Evolutionary conservation across 2,888 invertebrate genomes (phyloP).

Genomic region (Drosophila buzzatii): DNA sequence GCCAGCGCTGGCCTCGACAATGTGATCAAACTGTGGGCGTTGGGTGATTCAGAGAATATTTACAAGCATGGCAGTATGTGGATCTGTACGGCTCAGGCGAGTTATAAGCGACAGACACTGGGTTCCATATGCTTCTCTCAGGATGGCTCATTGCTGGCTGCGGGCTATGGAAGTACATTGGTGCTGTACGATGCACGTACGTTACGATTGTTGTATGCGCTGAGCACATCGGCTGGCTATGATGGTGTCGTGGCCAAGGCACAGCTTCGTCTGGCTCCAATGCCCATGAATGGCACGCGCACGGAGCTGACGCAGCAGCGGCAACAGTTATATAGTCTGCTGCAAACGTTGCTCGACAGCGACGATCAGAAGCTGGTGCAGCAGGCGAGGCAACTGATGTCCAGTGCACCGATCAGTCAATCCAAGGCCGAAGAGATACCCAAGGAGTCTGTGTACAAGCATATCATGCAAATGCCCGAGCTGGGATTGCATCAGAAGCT

Average conservation of each 20-base stretch:
- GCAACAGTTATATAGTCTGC: constrained; percentile 71
- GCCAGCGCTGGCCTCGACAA: constrained; percentile 90
- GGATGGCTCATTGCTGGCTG: constrained; percentile 91
- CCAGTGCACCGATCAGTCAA: constrained; percentile 24
- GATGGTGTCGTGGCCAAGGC: constrained; percentile 83
- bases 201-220: constrained; percentile 87
- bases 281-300: constrained; percentile 66
- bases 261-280: constrained; percentile 69
- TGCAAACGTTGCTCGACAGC: constrained; percentile 75
- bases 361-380: constrained; percentile 74
- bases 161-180: constrained; percentile 88
- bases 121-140: constrained; percentile 88
- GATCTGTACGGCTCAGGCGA: constrained; percentile 88
- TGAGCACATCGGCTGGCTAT: constrained; percentile 82
- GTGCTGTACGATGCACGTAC: constrained; percentile 90
- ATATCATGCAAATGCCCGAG: constrained; percentile 80
- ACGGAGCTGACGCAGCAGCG: constrained; percentile 68
- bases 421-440: constrained; percentile 25
- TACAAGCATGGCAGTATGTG: constrained; percentile 87
- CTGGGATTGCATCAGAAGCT: constrained; percentile 83
- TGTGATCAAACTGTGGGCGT: constrained; percentile 90
- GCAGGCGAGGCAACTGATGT: constrained; percentile 59
- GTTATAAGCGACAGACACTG: constrained; percentile 87
- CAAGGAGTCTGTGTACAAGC: constrained; percentile 55
- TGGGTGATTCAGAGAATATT: constrained; percentile 87